A percentile compares a stretch with the other conserved stretches of the same genome.
phyloP scores from a whole-genome alignment of 64 coral and sea anemone genomes.

The Montipora cactus region DNA sequence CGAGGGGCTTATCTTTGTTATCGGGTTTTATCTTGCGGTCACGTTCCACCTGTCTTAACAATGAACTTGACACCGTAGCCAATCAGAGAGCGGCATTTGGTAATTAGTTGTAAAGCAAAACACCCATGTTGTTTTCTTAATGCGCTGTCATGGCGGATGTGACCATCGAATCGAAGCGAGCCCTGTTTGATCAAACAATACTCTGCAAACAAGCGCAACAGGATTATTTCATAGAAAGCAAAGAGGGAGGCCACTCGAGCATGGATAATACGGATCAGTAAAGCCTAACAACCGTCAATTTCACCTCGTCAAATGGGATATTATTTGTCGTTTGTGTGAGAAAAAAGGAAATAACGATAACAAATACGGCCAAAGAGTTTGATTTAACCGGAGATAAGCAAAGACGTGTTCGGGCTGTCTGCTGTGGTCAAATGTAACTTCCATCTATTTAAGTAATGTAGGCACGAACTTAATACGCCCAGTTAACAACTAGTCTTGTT shows the following conservation, averaged over 20 bases:
- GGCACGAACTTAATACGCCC: background rate
- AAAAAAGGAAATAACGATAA: conserved; percentile 65
- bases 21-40: conserved; percentile 76
- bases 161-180: conserved; percentile 19
- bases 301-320: conserved; percentile 53
- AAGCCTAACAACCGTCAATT: conserved; percentile 17
- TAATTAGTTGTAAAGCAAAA: conserved; percentile 70
- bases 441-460: background rate
- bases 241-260: conserved; percentile 5
- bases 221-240: conserved; percentile 8
- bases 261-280: conserved; percentile 15
- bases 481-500: background rate
- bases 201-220: conserved; percentile 27
- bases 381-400: conserved; percentile 42
- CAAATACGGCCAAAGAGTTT: conserved; percentile 56
- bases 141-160: conserved; percentile 38
- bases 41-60: conserved; percentile 95
- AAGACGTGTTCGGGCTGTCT: background rate
- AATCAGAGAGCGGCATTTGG: conserved; percentile 57
- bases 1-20: conserved; percentile 71
- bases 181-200: conserved; percentile 3
- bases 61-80: conserved; percentile 41
- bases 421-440: conserved; percentile 42
- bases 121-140: conserved; percentile 50
- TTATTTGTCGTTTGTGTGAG: conserved; percentile 64